A percentile compares a stretch with the other conserved stretches of the same genome.
Conservation (phyloP, 2,888 invertebrate genomes). For the Arenicola marina region DNA sequence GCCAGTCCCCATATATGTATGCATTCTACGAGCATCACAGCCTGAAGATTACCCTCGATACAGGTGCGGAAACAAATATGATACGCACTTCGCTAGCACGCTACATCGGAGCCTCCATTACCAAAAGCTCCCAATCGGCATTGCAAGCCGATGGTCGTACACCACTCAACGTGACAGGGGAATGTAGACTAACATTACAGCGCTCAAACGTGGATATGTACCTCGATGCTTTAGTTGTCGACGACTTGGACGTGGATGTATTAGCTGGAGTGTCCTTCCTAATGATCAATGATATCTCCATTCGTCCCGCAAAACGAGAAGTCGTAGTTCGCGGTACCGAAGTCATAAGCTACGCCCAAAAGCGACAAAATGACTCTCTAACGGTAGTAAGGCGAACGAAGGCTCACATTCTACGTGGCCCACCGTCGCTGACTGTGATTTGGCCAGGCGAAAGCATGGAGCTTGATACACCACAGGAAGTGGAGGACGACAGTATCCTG, state of each 20-base stretch:
- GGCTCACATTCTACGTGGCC: background rate
- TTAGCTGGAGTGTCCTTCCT: conserved; percentile 35
- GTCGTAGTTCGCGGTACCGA: conserved; percentile 11
- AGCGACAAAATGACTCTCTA: too few species aligned
- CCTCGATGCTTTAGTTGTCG: conserved; percentile 27
- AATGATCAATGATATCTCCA: conserved; percentile 31
- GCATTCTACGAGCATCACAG: too few species aligned
- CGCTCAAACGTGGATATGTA: too few species aligned
- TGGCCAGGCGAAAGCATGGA: too few species aligned
- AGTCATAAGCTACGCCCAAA: background rate
- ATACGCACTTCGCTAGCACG: background rate
- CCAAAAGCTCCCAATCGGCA: too few species aligned
- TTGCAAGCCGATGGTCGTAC: too few species aligned
- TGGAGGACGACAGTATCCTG: background rate
- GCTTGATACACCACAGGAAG: background rate
- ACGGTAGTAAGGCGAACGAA: background rate
- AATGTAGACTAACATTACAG: too few species aligned
- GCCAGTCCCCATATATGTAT: too few species aligned
- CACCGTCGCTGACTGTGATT: too few species aligned
- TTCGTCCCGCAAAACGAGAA: conserved; percentile 29
- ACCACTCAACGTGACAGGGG: conserved; percentile 26
- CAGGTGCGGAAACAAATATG: conserved; percentile 6
- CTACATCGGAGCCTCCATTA: background rate
- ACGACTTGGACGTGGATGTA: conserved; percentile 9
- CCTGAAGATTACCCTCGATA: conserved; percentile 6